A percentile compares a stretch with the other conserved stretches of the same genome.
Evolutionary conservation across 2,888 invertebrate genomes (phyloP).

Genomic region (Girardia tigrina): DNA sequence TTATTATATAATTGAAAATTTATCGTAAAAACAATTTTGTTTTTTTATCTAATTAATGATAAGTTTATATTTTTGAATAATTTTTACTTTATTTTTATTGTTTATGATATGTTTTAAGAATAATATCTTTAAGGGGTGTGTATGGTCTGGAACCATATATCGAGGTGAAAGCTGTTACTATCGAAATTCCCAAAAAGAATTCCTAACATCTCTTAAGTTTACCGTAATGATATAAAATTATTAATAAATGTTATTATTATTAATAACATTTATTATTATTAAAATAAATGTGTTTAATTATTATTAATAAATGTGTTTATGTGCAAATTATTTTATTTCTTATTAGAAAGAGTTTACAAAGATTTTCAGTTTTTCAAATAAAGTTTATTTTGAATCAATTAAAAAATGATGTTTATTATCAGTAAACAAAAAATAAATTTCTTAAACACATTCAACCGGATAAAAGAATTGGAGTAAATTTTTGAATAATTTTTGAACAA

Average conservation of each 20-base stretch:
- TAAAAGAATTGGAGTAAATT: too few relatives aligned
- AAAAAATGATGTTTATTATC: too few relatives aligned
- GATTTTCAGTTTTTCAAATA: too few relatives aligned
- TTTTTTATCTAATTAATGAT: too few relatives aligned
- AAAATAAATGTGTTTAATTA: neutral
- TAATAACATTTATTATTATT: neutral
- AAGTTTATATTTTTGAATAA: too few relatives aligned
- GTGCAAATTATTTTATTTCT: neutral
- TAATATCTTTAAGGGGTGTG: constrained; percentile 56
- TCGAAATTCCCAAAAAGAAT: neutral
- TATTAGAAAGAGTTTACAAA: too few relatives aligned
- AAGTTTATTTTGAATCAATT: too few relatives aligned
- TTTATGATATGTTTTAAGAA: neutral
- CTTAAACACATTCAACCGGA: too few relatives aligned
- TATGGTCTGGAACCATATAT: constrained; percentile 82
- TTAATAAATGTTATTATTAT: neutral
- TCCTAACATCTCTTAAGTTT: neutral
- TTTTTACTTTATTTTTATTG: neutral
- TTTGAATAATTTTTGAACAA: too few relatives aligned
- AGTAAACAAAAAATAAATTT: too few relatives aligned
- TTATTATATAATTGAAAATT: too few relatives aligned
- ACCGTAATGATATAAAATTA: neutral
- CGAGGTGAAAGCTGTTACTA: constrained; percentile 72
- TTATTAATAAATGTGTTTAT: neutral
- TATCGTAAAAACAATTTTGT: too few relatives aligned